Conservation (phyloP, 2,797 vertebrate genomes). For the Enoplosus armatus region DNA sequence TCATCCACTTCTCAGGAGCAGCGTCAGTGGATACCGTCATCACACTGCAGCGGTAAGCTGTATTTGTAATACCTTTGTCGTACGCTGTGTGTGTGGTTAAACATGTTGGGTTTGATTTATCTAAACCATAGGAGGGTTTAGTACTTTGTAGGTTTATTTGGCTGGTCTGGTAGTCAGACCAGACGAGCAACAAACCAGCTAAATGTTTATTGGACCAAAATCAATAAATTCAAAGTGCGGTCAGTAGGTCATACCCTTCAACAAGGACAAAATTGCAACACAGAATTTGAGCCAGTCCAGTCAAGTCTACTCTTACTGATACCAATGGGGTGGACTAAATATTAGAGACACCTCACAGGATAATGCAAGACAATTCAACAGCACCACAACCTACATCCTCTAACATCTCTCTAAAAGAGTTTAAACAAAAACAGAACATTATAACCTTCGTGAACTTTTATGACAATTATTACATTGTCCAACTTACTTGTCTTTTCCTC, state of each 20-base stretch:
- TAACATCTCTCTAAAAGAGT: not conserved
- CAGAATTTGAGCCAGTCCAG: not conserved
- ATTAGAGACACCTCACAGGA: not conserved
- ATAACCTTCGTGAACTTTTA: not conserved
- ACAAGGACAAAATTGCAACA: not conserved
- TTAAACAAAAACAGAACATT: not conserved
- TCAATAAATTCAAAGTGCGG: not conserved
- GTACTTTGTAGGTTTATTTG: not conserved
- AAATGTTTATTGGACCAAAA: not conserved
- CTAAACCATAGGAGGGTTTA: not conserved
- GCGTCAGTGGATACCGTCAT: slow-evolving; percentile 51
- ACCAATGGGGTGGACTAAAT: not conserved
- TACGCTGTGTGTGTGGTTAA: not conserved
- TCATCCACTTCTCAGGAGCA: slow-evolving; percentile 53
- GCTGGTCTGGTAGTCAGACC: not conserved
- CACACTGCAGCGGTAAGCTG: slow-evolving; percentile 56
- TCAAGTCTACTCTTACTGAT: not conserved
- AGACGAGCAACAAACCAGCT: not conserved
- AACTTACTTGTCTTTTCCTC: not conserved
- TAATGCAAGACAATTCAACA: not conserved
- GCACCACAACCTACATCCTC: not conserved
- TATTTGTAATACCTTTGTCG: not conserved
- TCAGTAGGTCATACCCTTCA: not conserved
- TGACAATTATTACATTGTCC: too few species aligned
- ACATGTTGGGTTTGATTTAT: not conserved